These are phyloP conservation scores for Brachypterus glaber DNA, from an alignment of 2,888 invertebrate species.

Conservation along the genomic window DNA sequence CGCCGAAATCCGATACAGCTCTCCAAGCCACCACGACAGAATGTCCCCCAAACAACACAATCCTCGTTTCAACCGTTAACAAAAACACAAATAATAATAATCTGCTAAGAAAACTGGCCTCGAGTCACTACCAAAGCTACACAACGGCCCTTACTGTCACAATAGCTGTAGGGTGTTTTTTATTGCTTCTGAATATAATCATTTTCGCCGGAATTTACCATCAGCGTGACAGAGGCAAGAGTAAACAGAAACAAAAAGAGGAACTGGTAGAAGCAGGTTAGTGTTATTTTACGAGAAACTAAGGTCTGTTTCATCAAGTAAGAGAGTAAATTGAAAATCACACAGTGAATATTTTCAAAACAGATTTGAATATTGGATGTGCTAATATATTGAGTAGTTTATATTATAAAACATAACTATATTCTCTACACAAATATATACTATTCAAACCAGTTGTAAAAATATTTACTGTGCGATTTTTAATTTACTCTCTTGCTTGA, in stretches of 20 bases:
- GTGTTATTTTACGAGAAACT: too few species aligned
- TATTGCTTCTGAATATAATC: conserved; percentile 69
- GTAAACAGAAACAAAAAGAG: conserved; percentile 60
- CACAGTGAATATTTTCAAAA: too few species aligned
- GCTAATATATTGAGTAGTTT: too few species aligned
- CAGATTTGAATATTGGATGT: not conserved
- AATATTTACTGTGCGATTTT: too few species aligned
- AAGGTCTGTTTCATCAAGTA: too few species aligned
- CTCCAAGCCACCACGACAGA: conserved; percentile 55
- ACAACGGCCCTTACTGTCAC: conserved; percentile 83
- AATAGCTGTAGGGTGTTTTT: conserved; percentile 75
- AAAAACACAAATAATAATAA: conserved; percentile 57
- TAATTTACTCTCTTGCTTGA: too few species aligned
- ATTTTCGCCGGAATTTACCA: conserved; percentile 86
- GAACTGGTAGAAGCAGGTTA: conserved; percentile 60
- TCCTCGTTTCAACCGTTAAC: conserved; percentile 36
- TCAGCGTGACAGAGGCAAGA: conserved; percentile 58
- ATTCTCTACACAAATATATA: too few species aligned
- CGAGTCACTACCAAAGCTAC: conserved; percentile 78
- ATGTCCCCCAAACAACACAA: conserved; percentile 58
- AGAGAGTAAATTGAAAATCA: too few species aligned
- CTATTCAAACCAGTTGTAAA: too few species aligned
- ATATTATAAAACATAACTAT: too few species aligned
- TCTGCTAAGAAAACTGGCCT: conserved; percentile 64
- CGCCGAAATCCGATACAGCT: conserved; percentile 44